Base-by-base conservation (phyloP, 2,113 vertebrate genomes). In the Heliornis fulica region DNA sequence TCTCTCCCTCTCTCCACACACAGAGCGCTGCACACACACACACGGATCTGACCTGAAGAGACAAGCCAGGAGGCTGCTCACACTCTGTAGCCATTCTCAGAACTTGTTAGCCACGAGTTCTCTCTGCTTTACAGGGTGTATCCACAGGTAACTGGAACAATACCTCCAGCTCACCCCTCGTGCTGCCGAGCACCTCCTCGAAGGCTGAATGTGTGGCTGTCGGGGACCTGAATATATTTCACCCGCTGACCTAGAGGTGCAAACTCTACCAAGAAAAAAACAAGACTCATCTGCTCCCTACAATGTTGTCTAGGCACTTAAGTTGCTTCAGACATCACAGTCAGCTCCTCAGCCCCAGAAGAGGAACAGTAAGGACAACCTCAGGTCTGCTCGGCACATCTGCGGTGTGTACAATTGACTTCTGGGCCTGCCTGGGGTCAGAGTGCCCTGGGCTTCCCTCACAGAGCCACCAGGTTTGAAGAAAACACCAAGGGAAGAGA, bases 391-490 rank as follows among this genome's bases (percentile, higher is more conserved):
- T 57, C 85, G 63, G 72, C 38, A 54, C 61, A 51, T 15, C 18
- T 9, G 21, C 20, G 34, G 5, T 11, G 34, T 21, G 36, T 45
- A 63, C 38, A 13, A 2, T 0, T 3, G 9, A 50, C 7, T 40
- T 11, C 68, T 41, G 41, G 28, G 56, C 60, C 46, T 16, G 36
- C n/a, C 15, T 34, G 41, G 41, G 14, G 57, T 31, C 63, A 45
- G 6, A 45, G 38, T 7, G 32, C 31, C 80, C 63, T 6, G 2
- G 28, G 31, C 40, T 78, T 64, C 41, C 86, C 51, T 16, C n/a
- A 74, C 61, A 59, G 22, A 22, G 29, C 5, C 41, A 34, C 31
- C 61, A 76, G 43, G 83, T 16, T 36, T 25, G 50, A 43, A 69
- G 57, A 65, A 74, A 1, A 4, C 22, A 17, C 11, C 16, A 9